Evolutionary conservation across 2,888 invertebrate species (phyloP).

Genomic region (Drosophila neutralis): DNA sequence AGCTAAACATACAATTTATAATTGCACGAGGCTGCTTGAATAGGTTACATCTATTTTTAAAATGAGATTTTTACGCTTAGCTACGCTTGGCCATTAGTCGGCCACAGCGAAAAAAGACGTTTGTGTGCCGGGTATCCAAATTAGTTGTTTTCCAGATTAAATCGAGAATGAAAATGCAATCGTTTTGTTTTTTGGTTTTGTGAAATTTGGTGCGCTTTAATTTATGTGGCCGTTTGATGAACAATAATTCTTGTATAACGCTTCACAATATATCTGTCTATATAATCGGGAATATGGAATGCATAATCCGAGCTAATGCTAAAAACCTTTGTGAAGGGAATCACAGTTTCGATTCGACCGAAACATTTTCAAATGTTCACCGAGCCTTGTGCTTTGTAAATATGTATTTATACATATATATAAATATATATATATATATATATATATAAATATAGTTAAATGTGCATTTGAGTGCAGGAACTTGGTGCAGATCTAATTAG

Average conservation of each 20-base stretch:
- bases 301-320: conserved; percentile 1
- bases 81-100: conserved; percentile 19
- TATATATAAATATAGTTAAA: conserved; percentile 44
- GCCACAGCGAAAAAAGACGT: conserved; percentile 10
- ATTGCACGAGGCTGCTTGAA: conserved; percentile 38
- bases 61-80: conserved; percentile 69
- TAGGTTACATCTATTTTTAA: conserved; percentile 29
- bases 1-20: conserved; percentile 20
- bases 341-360: conserved; percentile 31
- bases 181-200: conserved; percentile 31
- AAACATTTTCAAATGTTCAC: conserved; percentile 40
- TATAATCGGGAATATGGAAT: conserved; percentile 3
- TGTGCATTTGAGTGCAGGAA: conserved; percentile 72
- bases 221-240: conserved; percentile 45
- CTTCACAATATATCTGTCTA: conserved; percentile 7
- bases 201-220: conserved; percentile 69
- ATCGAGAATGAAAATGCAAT: conserved; percentile 58
- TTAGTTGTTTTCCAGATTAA: conserved; percentile 48
- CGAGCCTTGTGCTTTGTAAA: conserved; percentile 60
- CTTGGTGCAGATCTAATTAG: conserved; percentile 71
- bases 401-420: conserved; percentile 34
- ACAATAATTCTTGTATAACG: conserved; percentile 20
- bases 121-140: conserved; percentile 40
- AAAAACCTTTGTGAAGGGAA: conserved; percentile 26
- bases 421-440: conserved; percentile 18